These are phyloP conservation scores for Laterallus jamaicensis DNA, from an alignment of 2,113 vertebrate species.

Conservation along the genomic window DNA sequence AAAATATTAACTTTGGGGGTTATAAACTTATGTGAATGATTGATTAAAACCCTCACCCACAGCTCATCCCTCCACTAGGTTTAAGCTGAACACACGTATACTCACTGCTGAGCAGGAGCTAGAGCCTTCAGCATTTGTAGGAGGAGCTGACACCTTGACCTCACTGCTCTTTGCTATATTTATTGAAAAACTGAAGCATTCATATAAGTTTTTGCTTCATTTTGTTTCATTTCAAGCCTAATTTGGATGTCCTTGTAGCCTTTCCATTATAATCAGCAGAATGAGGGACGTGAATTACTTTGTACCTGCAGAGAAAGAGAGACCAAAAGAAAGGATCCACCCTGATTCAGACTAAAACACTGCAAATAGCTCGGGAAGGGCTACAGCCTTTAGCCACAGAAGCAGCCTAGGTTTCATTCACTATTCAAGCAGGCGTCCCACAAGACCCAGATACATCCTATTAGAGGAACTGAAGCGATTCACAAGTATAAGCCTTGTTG, in stretches of 20 bases:
- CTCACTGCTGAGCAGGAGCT: neutral
- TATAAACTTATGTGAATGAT: neutral
- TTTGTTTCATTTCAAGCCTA: neutral
- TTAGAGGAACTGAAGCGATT: neutral
- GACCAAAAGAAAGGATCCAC: neutral
- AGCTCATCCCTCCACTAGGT: neutral
- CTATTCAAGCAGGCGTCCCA: neutral
- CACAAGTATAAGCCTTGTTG: neutral
- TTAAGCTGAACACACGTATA: neutral
- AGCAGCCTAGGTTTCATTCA: neutral
- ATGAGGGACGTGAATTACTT: rapidly evolving
- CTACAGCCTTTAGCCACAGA: neutral
- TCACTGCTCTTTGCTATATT: neutral
- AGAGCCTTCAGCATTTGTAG: neutral
- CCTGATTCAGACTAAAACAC: rapidly evolving
- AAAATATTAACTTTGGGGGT: neutral
- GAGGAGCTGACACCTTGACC: neutral
- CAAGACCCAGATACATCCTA: neutral
- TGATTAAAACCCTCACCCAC: neutral
- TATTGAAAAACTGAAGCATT: neutral
- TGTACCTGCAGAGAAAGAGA: neutral
- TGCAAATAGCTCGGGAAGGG: neutral
- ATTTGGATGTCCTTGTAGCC: neutral
- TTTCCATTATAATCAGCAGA: neutral
- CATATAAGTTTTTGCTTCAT: neutral